A percentile compares a stretch with the other conserved stretches of the same genome.
Evolutionary conservation across 2,113 vertebrate species (phyloP).

Genomic region (Chauna torquata): DNA sequence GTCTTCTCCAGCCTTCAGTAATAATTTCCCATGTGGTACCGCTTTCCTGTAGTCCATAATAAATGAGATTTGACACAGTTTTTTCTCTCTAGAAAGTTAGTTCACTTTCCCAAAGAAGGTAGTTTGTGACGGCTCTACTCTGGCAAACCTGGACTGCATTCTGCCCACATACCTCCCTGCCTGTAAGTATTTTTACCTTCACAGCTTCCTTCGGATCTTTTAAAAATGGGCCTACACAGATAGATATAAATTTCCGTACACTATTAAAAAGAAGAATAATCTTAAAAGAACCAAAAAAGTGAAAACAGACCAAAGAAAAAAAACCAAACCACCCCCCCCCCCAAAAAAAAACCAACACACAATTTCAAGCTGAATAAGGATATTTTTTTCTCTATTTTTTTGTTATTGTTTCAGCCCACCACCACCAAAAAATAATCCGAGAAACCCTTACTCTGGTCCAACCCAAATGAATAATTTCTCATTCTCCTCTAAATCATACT

Average conservation of each 20-base stretch:
- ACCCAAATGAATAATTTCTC: not conserved
- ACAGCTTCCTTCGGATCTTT: not conserved
- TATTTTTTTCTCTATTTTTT: not conserved
- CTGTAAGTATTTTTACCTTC: not conserved
- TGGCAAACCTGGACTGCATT: not conserved
- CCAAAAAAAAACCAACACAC: no score
- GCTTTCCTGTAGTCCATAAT: slow-evolving; percentile 15
- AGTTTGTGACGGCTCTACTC: not conserved
- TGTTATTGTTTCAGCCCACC: not conserved
- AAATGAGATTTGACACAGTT: not conserved
- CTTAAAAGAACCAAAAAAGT: not conserved
- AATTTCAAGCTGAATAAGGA: not conserved
- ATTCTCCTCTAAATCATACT: not conserved
- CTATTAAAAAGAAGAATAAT: not conserved
- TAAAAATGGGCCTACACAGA: not conserved
- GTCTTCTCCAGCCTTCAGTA: not conserved
- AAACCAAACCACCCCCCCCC: no score
- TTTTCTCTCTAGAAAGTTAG: not conserved
- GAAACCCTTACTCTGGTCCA: not conserved
- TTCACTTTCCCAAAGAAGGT: not conserved
- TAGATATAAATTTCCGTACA: not conserved
- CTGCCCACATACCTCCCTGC: rapidly evolving
- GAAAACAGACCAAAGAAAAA: not conserved
- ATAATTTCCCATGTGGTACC: not conserved
- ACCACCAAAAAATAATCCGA: not conserved